phyloP scores from a whole-genome alignment of 2,797 vertebrate species.

The Xenentodon cancila region DNA sequence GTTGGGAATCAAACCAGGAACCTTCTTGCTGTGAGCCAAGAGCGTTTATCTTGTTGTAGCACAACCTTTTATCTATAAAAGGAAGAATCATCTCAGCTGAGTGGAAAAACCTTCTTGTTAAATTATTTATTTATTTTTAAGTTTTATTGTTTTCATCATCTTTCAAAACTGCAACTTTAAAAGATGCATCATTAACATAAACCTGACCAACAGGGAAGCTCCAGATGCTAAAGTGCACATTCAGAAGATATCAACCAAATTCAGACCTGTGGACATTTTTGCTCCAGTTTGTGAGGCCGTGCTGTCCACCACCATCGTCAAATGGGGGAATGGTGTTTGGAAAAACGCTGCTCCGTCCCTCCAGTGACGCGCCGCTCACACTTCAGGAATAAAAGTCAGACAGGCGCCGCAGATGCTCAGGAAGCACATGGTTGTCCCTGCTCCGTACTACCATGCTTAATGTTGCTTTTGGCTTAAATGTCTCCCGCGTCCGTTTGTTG shows the following conservation, averaged over 20 bases:
- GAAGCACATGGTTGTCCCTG: background rate
- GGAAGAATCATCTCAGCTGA: too few species aligned
- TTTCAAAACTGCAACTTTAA: background rate
- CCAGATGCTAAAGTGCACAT: too few species aligned
- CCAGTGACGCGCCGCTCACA: background rate
- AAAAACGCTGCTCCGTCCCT: background rate
- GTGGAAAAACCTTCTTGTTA: too few species aligned
- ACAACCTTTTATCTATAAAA: too few species aligned
- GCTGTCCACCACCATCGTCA: background rate
- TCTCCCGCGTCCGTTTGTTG: background rate
- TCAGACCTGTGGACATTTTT: too few species aligned
- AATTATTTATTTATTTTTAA: too few species aligned
- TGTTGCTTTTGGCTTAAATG: background rate
- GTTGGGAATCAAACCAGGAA: too few species aligned
- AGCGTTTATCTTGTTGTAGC: too few species aligned
- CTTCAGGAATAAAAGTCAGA: background rate
- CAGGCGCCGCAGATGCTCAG: background rate
- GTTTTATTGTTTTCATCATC: too few species aligned
- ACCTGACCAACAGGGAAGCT: too few species aligned
- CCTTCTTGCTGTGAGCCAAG: too few species aligned
- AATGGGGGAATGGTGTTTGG: background rate
- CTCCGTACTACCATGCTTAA: background rate
- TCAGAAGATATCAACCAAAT: too few species aligned
- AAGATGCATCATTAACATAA: background rate
- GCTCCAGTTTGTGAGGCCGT: background rate